These are phyloP conservation scores for Nipponacmea schrenckii DNA, from an alignment of 2,888 invertebrate genomes.

Conservation along the genomic window DNA sequence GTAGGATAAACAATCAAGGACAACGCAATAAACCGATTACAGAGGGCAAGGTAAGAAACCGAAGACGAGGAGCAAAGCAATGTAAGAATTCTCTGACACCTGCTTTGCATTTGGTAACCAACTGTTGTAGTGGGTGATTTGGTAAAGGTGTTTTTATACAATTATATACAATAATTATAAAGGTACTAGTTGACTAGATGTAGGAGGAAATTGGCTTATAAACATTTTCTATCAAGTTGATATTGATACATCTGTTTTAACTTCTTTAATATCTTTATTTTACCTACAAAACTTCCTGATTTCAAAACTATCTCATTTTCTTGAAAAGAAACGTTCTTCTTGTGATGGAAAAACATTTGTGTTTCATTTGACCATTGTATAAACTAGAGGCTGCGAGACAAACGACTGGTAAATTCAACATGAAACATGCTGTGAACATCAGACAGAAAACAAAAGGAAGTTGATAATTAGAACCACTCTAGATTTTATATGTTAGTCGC, in stretches of 20 bases:
- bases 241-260: no score
- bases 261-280: no score
- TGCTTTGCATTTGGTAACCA: no score
- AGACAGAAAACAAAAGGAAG: slow-evolving; percentile 12
- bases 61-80: no score
- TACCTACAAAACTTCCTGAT: no score
- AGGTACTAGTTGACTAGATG: not conserved
- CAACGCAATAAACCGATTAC: no score
- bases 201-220: slow-evolving; percentile 3
- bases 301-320: not conserved
- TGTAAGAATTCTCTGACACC: no score
- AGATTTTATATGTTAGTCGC: slow-evolving; percentile 14
- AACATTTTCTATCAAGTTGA: not conserved
- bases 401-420: slow-evolving; percentile 10
- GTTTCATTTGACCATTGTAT: slow-evolving; percentile 7
- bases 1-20: no score
- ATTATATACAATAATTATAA: no score
- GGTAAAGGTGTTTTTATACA: no score
- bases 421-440: slow-evolving; percentile 7
- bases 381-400: not conserved
- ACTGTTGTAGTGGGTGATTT: no score
- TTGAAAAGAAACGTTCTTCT: not conserved
- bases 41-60: no score
- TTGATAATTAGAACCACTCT: slow-evolving; percentile 18
- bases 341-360: not conserved